Percentiles rank a stretch among this genome's conserved stretches.
Conservation (phyloP, 2,113 vertebrate species). For the Empidonax alnorum region DNA sequence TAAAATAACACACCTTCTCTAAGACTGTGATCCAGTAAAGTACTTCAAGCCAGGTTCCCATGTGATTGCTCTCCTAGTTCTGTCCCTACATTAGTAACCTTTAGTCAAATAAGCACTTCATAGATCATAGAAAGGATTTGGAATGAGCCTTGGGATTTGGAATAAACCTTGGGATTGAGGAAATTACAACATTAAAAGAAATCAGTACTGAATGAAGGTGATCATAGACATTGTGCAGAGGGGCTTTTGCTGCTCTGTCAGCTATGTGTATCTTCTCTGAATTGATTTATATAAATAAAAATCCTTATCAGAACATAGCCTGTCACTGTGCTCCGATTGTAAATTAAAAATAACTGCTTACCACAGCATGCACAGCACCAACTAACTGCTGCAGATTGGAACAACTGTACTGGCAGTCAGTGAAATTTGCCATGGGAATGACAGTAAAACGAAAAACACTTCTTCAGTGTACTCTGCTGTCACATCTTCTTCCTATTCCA, state of each 20-base stretch:
- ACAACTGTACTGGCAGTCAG: not conserved
- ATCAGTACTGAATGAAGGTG: not conserved
- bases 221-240: not conserved
- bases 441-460: not conserved
- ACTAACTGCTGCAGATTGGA: fast-evolving
- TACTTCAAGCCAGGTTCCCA: not conserved
- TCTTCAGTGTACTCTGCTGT: not conserved
- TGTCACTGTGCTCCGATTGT: not conserved
- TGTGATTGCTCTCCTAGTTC: not conserved
- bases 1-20: not conserved
- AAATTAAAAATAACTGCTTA: not conserved
- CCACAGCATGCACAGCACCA: not conserved
- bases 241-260: not conserved
- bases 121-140: not conserved
- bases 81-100: not conserved
- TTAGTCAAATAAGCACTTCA: not conserved
- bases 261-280: not conserved
- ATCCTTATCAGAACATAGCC: not conserved
- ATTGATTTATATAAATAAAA: not conserved
- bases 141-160: not conserved
- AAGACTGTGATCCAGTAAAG: not conserved
- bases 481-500: not conserved
- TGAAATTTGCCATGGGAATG: not conserved
- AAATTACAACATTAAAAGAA: not conserved
- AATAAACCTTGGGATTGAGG: not conserved